phyloP scores from a whole-genome alignment of 2,113 vertebrate species.

The Ovibos moschatus region DNA sequence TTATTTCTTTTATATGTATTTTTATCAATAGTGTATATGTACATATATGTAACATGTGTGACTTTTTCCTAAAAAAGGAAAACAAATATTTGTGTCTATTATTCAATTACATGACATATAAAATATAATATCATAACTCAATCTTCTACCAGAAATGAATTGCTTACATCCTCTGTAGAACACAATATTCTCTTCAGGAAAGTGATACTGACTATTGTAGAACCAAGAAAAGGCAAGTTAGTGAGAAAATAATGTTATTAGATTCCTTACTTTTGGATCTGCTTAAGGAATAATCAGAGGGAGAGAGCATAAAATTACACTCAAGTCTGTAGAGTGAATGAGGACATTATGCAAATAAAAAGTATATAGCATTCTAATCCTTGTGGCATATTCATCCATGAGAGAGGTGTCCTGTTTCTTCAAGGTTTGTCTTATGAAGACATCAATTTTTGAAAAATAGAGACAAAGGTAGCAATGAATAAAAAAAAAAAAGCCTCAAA shows the following conservation, averaged over 20 bases:
- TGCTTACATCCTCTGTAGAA: not conserved
- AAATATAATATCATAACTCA: not conserved
- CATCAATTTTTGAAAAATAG: not conserved
- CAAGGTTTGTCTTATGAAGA: slow-evolving; percentile 36
- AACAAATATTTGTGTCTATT: not conserved
- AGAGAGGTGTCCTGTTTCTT: not conserved
- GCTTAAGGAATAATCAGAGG: not conserved
- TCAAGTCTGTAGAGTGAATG: not conserved
- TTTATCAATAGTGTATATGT: not conserved
- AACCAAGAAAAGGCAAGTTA: not conserved
- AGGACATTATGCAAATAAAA: not conserved
- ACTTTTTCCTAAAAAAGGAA: not conserved
- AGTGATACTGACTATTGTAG: not conserved
- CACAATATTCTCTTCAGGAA: not conserved
- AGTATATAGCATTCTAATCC: not conserved
- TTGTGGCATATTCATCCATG: not conserved
- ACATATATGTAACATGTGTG: not conserved
- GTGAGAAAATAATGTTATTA: not conserved
- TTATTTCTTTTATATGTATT: not conserved
- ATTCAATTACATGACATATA: not conserved
- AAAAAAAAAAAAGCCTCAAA: slow-evolving; percentile 43
- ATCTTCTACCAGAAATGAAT: not conserved
- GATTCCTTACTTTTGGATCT: not conserved
- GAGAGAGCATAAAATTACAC: not conserved
- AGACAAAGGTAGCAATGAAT: not conserved